These are phyloP conservation scores for Triplophysa dalaica DNA, from an alignment of 2,113 vertebrate genomes.

Conservation along the genomic window DNA sequence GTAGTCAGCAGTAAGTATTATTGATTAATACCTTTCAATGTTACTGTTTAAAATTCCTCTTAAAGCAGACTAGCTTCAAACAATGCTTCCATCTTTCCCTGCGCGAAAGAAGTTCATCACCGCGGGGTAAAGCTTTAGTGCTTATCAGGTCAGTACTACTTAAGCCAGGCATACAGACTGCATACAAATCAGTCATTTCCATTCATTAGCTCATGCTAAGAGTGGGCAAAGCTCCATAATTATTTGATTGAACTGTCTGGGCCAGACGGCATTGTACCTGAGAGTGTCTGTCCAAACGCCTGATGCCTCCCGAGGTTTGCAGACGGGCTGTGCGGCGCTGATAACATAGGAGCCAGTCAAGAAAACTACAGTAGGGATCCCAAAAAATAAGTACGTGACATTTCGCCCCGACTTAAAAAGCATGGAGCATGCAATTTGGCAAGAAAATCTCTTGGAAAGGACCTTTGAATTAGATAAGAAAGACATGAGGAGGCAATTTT, in stretches of 20 bases:
- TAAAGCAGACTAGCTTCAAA: slow-evolving; percentile 48
- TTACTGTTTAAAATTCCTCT: slow-evolving; percentile 42
- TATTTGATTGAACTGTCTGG: slow-evolving; percentile 58
- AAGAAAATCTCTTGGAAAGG: slow-evolving; percentile 47
- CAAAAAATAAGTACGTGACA: slow-evolving; percentile 37
- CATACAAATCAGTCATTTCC: slow-evolving; percentile 60
- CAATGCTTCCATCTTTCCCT: slow-evolving; percentile 50
- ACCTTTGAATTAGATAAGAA: slow-evolving; percentile 55
- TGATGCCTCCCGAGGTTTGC: slow-evolving; percentile 40
- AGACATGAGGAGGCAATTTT: slow-evolving; percentile 58
- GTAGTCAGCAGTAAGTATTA: slow-evolving; percentile 50
- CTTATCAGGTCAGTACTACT: slow-evolving; percentile 54
- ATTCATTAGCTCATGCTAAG: slow-evolving; percentile 55
- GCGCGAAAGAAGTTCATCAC: slow-evolving; percentile 56
- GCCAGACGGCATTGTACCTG: slow-evolving; percentile 52
- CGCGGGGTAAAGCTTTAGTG: slow-evolving; percentile 38
- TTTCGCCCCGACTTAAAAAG: slow-evolving; percentile 51
- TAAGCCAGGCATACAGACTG: slow-evolving; percentile 44
- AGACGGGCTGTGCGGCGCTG: slow-evolving; percentile 54
- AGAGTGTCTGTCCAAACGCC: slow-evolving; percentile 43
- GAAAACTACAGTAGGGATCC: slow-evolving; percentile 47
- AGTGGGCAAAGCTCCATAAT: slow-evolving; percentile 53
- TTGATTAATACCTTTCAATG: slow-evolving; percentile 45
- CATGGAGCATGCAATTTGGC: slow-evolving; percentile 54
- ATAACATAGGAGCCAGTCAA: slow-evolving; percentile 56